Conservation (phyloP, 1,140 invertebrate genomes). For the Rhagoletis pomonella region DNA sequence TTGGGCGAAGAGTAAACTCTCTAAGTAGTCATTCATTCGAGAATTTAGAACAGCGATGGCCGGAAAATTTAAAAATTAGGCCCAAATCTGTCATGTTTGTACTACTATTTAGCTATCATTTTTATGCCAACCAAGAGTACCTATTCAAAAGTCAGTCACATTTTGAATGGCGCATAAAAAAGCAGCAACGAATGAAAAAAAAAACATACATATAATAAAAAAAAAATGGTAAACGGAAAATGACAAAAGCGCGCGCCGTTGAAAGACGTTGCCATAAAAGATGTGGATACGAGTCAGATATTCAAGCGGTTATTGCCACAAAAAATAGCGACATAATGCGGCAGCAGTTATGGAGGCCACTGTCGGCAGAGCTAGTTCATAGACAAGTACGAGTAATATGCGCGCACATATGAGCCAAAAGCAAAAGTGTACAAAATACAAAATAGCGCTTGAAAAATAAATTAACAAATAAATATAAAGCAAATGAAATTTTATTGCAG, state of each 20-base stretch:
- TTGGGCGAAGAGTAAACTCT: too few species aligned
- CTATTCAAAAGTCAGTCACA: conserved; percentile 38
- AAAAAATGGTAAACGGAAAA: conserved; percentile 43
- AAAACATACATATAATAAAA: too few species aligned
- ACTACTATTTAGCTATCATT: neutral
- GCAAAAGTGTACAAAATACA: neutral
- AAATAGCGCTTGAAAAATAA: neutral
- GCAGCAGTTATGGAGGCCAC: conserved; percentile 40
- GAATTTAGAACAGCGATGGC: too few species aligned
- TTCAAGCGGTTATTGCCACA: conserved; percentile 41
- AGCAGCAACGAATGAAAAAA: neutral
- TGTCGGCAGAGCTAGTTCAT: conserved; percentile 40
- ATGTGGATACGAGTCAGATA: too few species aligned
- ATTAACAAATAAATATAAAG: too few species aligned
- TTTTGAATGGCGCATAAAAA: conserved; percentile 18
- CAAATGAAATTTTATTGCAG: conserved; percentile 11
- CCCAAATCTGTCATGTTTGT: too few species aligned
- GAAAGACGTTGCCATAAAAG: conserved; percentile 25
- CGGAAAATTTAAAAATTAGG: too few species aligned
- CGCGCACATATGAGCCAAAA: neutral
- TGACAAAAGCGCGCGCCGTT: conserved; percentile 42
- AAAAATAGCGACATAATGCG: conserved; percentile 40
- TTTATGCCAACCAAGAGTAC: neutral
- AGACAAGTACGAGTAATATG: neutral
- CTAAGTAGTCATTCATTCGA: too few species aligned